A percentile compares a stretch with the other conserved stretches of the same genome.
Conservation (phyloP, 2,888 invertebrate genomes). For the Invenusta paracnida region DNA sequence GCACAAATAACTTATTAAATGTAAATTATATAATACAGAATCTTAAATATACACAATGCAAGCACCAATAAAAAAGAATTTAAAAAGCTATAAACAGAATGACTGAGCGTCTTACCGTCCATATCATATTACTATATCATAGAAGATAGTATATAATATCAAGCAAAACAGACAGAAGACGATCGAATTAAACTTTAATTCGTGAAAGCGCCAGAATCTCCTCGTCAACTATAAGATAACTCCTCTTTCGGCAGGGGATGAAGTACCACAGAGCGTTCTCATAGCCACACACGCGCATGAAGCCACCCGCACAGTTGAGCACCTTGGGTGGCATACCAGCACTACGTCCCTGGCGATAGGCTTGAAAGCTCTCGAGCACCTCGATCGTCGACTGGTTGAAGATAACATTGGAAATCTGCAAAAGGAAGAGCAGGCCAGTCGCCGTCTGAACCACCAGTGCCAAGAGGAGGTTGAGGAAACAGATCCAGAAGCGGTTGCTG, state of each 20-base stretch:
- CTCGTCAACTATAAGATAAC: background rate
- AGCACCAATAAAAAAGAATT: background rate
- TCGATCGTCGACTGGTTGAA: background rate
- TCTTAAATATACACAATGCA: background rate
- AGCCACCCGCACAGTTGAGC: background rate
- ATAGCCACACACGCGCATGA: background rate
- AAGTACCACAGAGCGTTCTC: background rate
- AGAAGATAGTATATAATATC: background rate
- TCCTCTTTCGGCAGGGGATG: background rate
- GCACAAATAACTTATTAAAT: too few relatives aligned
- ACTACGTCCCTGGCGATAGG: background rate
- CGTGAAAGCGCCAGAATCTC: background rate
- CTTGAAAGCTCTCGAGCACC: too few relatives aligned
- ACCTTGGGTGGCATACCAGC: background rate
- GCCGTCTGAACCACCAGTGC: background rate
- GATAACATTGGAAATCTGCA: background rate
- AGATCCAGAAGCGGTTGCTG: background rate
- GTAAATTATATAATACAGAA: background rate
- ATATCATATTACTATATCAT: too few relatives aligned
- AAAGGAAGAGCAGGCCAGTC: background rate
- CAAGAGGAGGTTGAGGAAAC: background rate
- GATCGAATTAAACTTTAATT: background rate
- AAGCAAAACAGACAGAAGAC: background rate
- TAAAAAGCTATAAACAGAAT: too few relatives aligned
- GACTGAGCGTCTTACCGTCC: too few relatives aligned